Percentiles rank a stretch among this genome's conserved stretches.
phyloP scores from a whole-genome alignment of 1,140 invertebrate species.

The Lepidurus apus region DNA sequence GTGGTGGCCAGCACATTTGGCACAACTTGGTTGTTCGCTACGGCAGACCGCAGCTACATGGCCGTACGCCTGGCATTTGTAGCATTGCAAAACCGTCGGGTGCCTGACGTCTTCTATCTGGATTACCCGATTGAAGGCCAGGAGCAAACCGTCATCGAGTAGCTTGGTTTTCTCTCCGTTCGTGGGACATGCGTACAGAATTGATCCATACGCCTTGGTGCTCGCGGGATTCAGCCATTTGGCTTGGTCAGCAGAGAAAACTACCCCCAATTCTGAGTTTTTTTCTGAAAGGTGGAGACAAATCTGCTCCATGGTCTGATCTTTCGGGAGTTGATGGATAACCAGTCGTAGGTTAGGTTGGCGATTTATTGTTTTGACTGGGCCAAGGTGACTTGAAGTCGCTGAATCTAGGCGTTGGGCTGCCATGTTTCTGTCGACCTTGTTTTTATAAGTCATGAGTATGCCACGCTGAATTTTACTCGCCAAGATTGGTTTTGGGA shows the following conservation, averaged over 20 bases:
- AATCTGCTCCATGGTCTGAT: background rate
- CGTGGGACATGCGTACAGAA: background rate
- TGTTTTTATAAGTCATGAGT: constrained; percentile 24
- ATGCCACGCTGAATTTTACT: background rate
- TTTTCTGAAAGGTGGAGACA: constrained; percentile 17
- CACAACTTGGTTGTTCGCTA: background rate
- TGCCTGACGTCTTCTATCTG: background rate
- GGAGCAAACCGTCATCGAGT: background rate
- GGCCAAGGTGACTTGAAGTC: background rate
- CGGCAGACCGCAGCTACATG: background rate
- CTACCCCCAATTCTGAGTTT: constrained; percentile 16
- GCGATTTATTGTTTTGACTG: background rate
- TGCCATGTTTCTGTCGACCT: background rate
- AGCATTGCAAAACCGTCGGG: constrained; percentile 2
- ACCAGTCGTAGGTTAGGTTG: constrained; percentile 15
- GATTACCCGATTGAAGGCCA: constrained; percentile 24
- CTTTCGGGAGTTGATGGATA: constrained; percentile 17
- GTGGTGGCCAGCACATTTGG: constrained; percentile 16
- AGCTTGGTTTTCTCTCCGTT: constrained; percentile 8
- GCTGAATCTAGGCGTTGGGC: background rate
- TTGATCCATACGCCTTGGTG: background rate
- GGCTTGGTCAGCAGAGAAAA: background rate
- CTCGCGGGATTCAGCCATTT: background rate
- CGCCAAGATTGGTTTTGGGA: constrained; percentile 15
- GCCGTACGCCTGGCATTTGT: constrained; percentile 24